These are phyloP conservation scores for Cephalopterus ornatus DNA, from an alignment of 2,113 vertebrate genomes.

Conservation along the genomic window DNA sequence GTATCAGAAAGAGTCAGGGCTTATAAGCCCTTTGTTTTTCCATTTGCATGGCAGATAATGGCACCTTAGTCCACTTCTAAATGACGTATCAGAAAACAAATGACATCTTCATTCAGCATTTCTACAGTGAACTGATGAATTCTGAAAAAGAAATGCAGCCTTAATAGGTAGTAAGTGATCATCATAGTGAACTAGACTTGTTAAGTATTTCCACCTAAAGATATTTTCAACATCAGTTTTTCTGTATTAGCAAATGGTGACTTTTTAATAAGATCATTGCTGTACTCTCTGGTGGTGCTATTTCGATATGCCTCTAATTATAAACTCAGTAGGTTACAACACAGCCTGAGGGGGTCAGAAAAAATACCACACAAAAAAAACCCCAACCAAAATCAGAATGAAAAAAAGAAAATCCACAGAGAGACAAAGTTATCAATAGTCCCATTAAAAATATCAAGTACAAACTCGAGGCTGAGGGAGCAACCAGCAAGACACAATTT, in stretches of 20 bases:
- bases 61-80: neutral
- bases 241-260: neutral
- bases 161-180: neutral
- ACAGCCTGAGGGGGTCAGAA: neutral
- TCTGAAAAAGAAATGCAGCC: neutral
- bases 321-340: slow-evolving; percentile 1
- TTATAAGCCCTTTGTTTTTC: neutral
- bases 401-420: neutral
- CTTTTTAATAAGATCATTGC: neutral
- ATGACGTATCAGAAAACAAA: neutral
- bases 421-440: neutral
- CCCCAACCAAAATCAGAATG: neutral
- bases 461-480: neutral
- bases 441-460: neutral
- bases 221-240: neutral
- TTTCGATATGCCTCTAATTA: neutral
- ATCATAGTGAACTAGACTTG: neutral
- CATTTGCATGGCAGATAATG: neutral
- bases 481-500: neutral
- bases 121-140: neutral
- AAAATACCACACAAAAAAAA: no score
- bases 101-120: neutral
- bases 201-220: neutral
- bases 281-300: neutral
- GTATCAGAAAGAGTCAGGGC: neutral